Evolutionary conservation across 2,113 vertebrate genomes (phyloP).

Genomic region (Turdus rufiventris): DNA sequence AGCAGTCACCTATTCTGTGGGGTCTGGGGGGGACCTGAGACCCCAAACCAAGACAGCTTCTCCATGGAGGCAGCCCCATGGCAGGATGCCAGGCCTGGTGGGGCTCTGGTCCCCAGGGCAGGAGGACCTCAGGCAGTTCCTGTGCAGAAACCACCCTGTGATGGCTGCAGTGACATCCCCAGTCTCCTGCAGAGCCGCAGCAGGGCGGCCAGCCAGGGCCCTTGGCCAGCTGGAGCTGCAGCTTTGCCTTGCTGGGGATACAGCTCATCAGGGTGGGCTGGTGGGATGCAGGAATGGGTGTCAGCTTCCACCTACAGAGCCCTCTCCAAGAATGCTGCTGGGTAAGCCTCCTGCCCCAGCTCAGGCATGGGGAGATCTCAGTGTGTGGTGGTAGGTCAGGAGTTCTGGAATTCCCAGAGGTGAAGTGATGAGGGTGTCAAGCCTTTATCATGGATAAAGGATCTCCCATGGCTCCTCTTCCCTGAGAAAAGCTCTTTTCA

Average conservation of each 20-base stretch:
- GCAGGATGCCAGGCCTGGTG: not conserved
- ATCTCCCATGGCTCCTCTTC: not conserved
- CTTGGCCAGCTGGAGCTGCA: not conserved
- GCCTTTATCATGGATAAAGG: not conserved
- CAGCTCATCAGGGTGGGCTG: not conserved
- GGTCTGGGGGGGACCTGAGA: not conserved
- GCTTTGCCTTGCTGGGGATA: not conserved
- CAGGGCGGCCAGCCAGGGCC: not conserved
- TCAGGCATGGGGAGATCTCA: not conserved
- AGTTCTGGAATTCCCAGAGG: not conserved
- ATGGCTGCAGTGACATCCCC: not conserved
- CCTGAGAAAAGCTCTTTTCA: not conserved
- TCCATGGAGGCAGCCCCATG: not conserved
- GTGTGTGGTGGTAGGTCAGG: fast-evolving
- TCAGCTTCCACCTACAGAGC: not conserved
- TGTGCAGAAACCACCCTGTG: not conserved
- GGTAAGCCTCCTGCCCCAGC: not conserved
- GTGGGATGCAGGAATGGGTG: not conserved
- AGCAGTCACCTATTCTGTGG: fast-evolving
- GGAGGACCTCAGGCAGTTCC: not conserved
- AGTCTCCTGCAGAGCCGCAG: not conserved
- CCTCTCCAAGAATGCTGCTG: not conserved
- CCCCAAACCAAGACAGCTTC: not conserved
- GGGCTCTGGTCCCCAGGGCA: fast-evolving
- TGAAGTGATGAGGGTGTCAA: not conserved